Base-by-base conservation (phyloP, 1,140 invertebrate species). In the Ceratina calcarata region DNA sequence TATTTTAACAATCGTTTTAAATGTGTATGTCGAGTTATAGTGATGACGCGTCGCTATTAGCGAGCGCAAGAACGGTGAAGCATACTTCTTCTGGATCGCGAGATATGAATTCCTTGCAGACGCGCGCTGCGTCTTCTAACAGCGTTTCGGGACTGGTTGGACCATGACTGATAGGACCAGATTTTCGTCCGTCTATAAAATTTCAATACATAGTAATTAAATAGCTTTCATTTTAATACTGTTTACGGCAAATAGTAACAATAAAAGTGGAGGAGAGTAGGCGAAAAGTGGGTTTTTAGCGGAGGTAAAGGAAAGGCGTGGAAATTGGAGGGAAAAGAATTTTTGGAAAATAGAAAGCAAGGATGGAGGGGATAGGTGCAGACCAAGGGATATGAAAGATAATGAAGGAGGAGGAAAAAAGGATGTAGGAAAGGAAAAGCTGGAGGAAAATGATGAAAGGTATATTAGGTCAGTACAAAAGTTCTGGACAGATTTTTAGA, bases 151-250 rank as follows among this genome's bases (percentile, higher is more conserved):
- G 89, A 71, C 94, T 95, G 13, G 97, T 96, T 68, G 94, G 74
- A 2, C 98, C 98, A 93, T 98, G 97, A 89, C 96, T 96, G 4
- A 99, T 95, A 18, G 98, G 97, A 86, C 95, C 95, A 68, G 95
- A 93, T 90, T 98, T 98, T 80, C 97, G 94, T 10, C 98, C 98
- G 95, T 99, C 98, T 94, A 53, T 45, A 61, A 90, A 61, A 61
- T 60, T 22, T 24, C 6, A 74, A 80, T 37, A 61, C 24, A 22
- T 27, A 65, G 22, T 65, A 27, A 37, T 71, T 4, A 24, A 62
- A 70, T 74, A 65, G 49, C 58, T 2, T 53, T 18, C 55, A 51
- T 20, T 53, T 27, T 61, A n/a, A 32, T 32, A 37, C 65, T 51
- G 18, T 65, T 18, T 22, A n/a, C 20, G 16, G 20, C 49, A 51